phyloP scores from a whole-genome alignment of 2,797 vertebrate species.

The Gallinago solitaria region DNA sequence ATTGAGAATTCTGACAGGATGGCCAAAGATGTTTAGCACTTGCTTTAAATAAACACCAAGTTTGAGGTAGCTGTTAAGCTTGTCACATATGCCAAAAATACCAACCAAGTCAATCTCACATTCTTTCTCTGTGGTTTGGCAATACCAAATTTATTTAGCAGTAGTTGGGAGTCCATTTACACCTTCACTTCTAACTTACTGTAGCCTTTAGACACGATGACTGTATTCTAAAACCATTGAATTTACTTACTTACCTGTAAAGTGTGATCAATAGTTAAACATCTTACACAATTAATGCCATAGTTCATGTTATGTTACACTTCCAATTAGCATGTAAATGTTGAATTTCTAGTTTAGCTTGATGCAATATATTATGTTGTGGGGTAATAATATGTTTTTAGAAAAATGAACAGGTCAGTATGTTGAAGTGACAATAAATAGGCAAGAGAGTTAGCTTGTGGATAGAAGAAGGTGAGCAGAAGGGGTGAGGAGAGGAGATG shows the following conservation, averaged over 20 bases:
- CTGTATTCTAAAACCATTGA: neutral
- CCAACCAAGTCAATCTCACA: neutral
- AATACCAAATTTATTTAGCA: neutral
- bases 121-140: neutral
- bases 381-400: neutral
- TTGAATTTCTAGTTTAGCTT: neutral
- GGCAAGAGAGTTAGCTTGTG: neutral
- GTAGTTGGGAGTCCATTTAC: neutral
- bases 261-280: neutral
- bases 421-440: neutral
- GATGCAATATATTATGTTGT: neutral
- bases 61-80: neutral
- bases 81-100: neutral
- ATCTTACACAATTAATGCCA: neutral
- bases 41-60: slow-evolving; percentile 8
- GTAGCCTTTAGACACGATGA: neutral
- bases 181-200: neutral
- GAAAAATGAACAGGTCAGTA: neutral
- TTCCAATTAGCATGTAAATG: neutral
- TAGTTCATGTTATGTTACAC: neutral
- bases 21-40: neutral
- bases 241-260: neutral
- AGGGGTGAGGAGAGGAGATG: neutral
- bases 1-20: neutral
- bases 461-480: neutral